These are phyloP conservation scores for Drosophila suzukii DNA, from an alignment of 1,140 invertebrate genomes.

Conservation along the genomic window DNA sequence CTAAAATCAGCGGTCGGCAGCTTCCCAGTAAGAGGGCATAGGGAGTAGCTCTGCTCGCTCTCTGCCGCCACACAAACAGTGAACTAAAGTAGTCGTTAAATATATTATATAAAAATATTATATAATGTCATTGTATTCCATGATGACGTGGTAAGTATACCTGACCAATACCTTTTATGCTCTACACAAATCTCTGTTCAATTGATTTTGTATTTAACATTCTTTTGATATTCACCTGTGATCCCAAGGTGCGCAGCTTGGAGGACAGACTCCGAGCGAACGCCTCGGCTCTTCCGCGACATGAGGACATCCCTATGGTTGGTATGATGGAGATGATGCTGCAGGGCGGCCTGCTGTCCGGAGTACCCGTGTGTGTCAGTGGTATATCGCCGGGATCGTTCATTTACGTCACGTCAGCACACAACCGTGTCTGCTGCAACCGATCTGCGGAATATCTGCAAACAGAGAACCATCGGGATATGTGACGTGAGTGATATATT, in stretches of 20 bases:
- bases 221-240: slow-evolving; percentile 76
- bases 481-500: slow-evolving; percentile 46
- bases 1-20: too few species aligned
- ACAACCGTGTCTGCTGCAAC: slow-evolving; percentile 53
- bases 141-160: too few species aligned
- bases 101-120: too few species aligned
- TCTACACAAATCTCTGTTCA: neutral
- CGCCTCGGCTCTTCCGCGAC: slow-evolving; percentile 90
- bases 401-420: slow-evolving; percentile 78
- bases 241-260: slow-evolving; percentile 88
- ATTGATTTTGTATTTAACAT: neutral
- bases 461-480: slow-evolving; percentile 30
- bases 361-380: slow-evolving; percentile 71
- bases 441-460: slow-evolving; percentile 56
- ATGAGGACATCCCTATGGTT: slow-evolving; percentile 88
- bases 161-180: too few species aligned
- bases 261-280: slow-evolving; percentile 91
- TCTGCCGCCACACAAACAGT: too few species aligned
- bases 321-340: slow-evolving; percentile 82
- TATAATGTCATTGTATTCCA: too few species aligned
- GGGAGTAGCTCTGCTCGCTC: too few species aligned
- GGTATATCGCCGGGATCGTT: slow-evolving; percentile 82
- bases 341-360: slow-evolving; percentile 77
- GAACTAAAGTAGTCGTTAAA: too few species aligned
- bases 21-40: too few species aligned